Evolutionary conservation across 2,113 vertebrate genomes (phyloP), one percentile per base, ranked within the genome.

Genomic region (Phainopepla nitens): DNA sequence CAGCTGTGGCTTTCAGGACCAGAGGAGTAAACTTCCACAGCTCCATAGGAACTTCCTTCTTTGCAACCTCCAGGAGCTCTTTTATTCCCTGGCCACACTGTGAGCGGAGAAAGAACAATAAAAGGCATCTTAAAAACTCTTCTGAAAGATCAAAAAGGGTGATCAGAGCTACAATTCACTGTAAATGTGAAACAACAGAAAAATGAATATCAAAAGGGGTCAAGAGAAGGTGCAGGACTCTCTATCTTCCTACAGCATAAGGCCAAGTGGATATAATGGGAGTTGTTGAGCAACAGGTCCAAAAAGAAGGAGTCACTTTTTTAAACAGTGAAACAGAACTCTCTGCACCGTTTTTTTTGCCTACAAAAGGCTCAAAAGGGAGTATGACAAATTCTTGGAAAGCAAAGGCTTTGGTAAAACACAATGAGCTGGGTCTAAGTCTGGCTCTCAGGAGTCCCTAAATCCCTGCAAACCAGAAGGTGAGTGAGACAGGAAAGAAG

Each of bases 1-100:
- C 99, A 31, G 99, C 99, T 2, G 99, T 99, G 68, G 99, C 99
- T 97, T 98, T 99, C 71, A 99, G 98, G 28, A 99, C 98, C 82
- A 99, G 79, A 4, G 99, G 98, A 35, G 99, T 99, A 47, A 87
- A 96, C 78, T 95, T 97, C 98, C 99, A 99, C 69, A 98, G 70
- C 24, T 97, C 87, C 41, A 95, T 44, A 14, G 99, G 99, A 68
- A 99, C 73, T 20, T 96, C 98, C 76, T 97, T 92, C 97, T 98
- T 98, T 0, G 99, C 99, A 79, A 98, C 96, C 24, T 98, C 97
- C 87, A 99, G 90, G 16, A 99, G 97, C 58, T 99, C 98, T 89
- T 97, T 78, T 88, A 99, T 98, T 39, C 99, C 99, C 11, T 96
- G 96, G 15, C 95, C 80, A 71, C 99, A 98, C 99, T 99, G 97